Percentiles rank a stretch among this genome's conserved stretches.
Conservation (phyloP, 23 tunicate species). For the Ciona savignyi region DNA sequence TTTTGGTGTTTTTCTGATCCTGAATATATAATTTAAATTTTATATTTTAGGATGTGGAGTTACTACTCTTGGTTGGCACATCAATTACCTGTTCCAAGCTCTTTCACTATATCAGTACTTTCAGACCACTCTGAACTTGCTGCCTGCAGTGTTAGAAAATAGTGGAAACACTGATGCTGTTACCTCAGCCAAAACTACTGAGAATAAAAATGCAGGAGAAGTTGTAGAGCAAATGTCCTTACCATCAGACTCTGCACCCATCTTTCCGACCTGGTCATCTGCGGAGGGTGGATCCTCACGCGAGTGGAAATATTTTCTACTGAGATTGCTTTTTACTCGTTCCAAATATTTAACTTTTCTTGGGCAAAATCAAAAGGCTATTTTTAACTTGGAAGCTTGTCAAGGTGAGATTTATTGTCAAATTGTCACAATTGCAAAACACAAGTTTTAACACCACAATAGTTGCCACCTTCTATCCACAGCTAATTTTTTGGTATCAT, state of each 20-base stretch:
- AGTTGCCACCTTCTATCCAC: too few species aligned
- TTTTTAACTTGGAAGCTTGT: constrained; percentile 20
- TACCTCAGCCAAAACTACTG: not conserved
- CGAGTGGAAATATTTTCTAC: constrained; percentile 14
- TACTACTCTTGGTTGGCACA: not conserved
- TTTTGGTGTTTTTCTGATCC: too few species aligned
- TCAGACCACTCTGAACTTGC: not conserved
- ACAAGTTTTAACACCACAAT: too few species aligned
- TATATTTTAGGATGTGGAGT: not conserved
- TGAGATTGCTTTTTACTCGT: constrained; percentile 29
- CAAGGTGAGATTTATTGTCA: constrained; percentile 11
- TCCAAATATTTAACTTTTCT: not conserved
- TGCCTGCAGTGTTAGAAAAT: not conserved
- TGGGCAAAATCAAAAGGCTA: constrained; percentile 3
- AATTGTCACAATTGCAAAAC: too few species aligned
- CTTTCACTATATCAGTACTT: not conserved
- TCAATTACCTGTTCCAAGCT: not conserved
- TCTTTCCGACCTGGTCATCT: not conserved
- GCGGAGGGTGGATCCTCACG: not conserved
- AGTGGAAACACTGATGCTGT: not conserved
- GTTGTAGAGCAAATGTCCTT: not conserved
- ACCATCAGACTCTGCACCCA: not conserved
- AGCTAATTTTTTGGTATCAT: too few species aligned
- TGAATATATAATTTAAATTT: not conserved
- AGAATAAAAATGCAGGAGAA: not conserved